A percentile compares a stretch with the other conserved stretches of the same genome.
phyloP scores from a whole-genome alignment of 1,140 invertebrate genomes.

The Hycleus cichorii region DNA sequence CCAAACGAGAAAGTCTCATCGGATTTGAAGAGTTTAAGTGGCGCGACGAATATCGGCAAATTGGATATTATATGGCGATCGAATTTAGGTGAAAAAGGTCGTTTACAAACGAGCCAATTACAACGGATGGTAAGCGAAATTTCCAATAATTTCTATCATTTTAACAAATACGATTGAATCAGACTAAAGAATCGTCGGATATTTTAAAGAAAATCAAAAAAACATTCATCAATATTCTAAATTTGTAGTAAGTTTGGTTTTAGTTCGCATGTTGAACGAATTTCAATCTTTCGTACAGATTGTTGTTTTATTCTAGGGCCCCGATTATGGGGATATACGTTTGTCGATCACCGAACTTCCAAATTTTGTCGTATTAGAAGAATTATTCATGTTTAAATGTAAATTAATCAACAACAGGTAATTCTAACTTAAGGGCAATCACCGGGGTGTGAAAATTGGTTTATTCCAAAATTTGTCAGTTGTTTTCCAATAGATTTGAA shows the following conservation, averaged over 20 bases:
- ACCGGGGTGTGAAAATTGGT: no score
- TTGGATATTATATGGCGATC: slow-evolving; percentile 96
- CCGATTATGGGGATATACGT: slow-evolving; percentile 81
- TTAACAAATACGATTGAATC: background rate
- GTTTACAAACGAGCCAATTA: slow-evolving; percentile 91
- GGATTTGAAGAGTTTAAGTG: slow-evolving; percentile 68
- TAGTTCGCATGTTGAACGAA: no score
- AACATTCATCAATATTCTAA: background rate
- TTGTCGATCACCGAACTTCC: slow-evolving; percentile 76
- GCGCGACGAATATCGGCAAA: slow-evolving; percentile 89
- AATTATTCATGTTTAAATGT: slow-evolving; percentile 74
- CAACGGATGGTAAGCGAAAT: slow-evolving; percentile 66
- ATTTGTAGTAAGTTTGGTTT: no score
- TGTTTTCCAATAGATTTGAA: no score
- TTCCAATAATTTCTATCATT: background rate
- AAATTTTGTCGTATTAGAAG: slow-evolving; percentile 70
- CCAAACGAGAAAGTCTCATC: slow-evolving; percentile 66
- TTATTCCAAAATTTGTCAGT: no score
- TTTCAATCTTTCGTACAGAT: no score
- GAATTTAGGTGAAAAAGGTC: slow-evolving; percentile 88
- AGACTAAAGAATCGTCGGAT: slow-evolving; percentile 3
- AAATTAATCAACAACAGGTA: slow-evolving; percentile 81
- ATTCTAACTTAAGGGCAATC: slow-evolving; percentile 21
- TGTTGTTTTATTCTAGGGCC: slow-evolving; percentile 51
- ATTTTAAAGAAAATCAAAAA: slow-evolving; percentile 5